These are phyloP conservation scores for Anguilla marmorata DNA, from an alignment of 2,797 vertebrate genomes.

Conservation along the genomic window DNA sequence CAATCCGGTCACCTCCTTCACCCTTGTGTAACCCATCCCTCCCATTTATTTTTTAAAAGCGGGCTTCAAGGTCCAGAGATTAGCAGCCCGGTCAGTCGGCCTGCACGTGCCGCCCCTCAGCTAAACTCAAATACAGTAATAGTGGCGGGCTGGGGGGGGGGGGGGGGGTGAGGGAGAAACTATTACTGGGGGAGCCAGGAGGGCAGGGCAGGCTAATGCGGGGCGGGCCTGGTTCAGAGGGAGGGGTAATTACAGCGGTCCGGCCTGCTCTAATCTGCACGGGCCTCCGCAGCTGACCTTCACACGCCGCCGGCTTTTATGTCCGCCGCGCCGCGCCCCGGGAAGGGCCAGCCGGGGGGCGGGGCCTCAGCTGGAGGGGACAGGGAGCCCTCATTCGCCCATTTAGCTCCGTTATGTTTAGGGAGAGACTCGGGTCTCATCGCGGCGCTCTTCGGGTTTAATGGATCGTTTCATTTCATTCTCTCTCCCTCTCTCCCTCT, in stretches of 20 bases:
- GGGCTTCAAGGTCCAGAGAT: slow-evolving; percentile 74
- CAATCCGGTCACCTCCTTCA: slow-evolving; percentile 78
- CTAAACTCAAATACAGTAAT: slow-evolving; percentile 72
- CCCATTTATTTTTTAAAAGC: slow-evolving; percentile 58
- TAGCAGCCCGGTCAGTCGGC: slow-evolving; percentile 71
- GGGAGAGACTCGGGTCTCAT: background rate
- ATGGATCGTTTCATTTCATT: background rate
- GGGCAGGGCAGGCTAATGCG: slow-evolving; percentile 59
- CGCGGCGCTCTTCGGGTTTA: background rate
- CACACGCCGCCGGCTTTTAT: slow-evolving; percentile 30
- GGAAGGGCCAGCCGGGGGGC: background rate
- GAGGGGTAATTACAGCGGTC: slow-evolving; percentile 56
- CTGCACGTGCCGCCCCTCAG: slow-evolving; percentile 56
- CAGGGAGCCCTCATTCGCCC: background rate
- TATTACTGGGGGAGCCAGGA: slow-evolving; percentile 57
- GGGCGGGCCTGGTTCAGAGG: slow-evolving; percentile 57
- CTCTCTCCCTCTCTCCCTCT: background rate
- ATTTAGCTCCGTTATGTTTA: background rate
- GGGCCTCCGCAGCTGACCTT: slow-evolving; percentile 52
- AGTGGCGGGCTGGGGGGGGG: slow-evolving; percentile 49
- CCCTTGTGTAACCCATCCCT: slow-evolving; percentile 72
- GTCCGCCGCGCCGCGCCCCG: background rate
- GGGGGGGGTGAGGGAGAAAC: slow-evolving; percentile 35
- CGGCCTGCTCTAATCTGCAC: slow-evolving; percentile 47
- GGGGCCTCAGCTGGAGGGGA: background rate